Evolutionary conservation across 1,140 invertebrate species (phyloP), one percentile per base, ranked within the genome.

Genomic region (Theocolax elegans): DNA sequence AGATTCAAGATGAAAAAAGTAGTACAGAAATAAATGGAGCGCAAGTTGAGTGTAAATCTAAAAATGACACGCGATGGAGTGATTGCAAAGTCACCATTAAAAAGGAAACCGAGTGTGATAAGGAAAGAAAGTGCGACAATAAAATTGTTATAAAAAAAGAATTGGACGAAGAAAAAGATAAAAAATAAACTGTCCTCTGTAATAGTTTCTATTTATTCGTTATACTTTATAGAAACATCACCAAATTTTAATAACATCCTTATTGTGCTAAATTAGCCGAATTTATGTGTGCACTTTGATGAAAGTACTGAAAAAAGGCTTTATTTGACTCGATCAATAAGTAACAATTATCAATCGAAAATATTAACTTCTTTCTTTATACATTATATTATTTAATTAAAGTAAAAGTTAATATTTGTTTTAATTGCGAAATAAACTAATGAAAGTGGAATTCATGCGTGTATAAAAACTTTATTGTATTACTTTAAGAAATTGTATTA

Each of bases 61-160:
- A 86, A 73, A 78, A 76, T 21, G 85, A 86, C 64, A 83, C 79
- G n/a, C 77, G 85, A 71, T 86, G 85, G 85, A 82, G 85, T 25
- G 85, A 86, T 29, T 83, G 76, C 59, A 86, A 85, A 64, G 54
- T 77, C 31, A 69, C 70, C 13, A 54, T 83, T 1, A 85, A 85
- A 53, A 85, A 81, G 62, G 85, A 86, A 62, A 17, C 29, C 3
- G 82, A 83, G 2, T 72, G 58, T 17, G 83, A 85, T 1, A 85
- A 81, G 49, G 81, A 83, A 0, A 86, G 84, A 64, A 84, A 84
- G 71, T 79, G 75, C 74, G 80, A 82, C 71, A 80, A 77, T 77
- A 82, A 81, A 79, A 67, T 75, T 77, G 60, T 70, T 38, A 66
- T 78, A 58, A 81, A 81, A 46, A 81, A 81, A 44, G 79, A 80